phyloP scores from a whole-genome alignment of 1,140 invertebrate species.

The Pinna nobilis region DNA sequence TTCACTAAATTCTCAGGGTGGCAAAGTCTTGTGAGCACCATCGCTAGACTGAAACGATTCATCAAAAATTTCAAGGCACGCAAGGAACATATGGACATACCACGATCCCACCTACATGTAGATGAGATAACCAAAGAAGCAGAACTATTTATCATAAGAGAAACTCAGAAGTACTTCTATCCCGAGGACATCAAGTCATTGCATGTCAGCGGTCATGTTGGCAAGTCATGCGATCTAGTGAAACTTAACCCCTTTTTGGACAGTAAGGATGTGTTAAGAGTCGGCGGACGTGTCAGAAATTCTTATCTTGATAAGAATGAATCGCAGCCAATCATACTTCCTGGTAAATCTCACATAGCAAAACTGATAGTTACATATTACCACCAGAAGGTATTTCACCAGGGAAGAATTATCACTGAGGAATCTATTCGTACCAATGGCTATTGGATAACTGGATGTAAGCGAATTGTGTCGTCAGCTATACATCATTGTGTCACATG shows the following conservation, averaged over 20 bases:
- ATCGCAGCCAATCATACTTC: conserved; percentile 29
- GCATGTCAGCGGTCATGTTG: neutral
- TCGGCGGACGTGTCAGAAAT: conserved; percentile 16
- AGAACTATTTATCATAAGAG: neutral
- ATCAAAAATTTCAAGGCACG: neutral
- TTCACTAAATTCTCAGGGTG: conserved; percentile 3
- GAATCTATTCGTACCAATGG: conserved; percentile 16
- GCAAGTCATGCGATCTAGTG: neutral
- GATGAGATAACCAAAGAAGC: neutral
- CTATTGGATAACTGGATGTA: conserved; percentile 30
- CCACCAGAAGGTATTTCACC: conserved; percentile 15
- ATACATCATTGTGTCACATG: conserved; percentile 22
- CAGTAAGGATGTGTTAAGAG: conserved; percentile 12
- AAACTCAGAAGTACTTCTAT: neutral
- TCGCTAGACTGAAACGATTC: conserved; percentile 20
- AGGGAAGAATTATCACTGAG: conserved; percentile 25
- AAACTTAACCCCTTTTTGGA: neutral
- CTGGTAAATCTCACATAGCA: conserved; percentile 16
- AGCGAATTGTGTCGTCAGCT: conserved; percentile 4
- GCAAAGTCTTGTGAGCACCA: neutral
- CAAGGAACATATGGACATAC: neutral
- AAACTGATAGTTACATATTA: conserved; percentile 16
- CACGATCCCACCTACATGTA: too few relatives aligned
- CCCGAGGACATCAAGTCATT: neutral
- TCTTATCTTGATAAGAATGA: neutral